Evolutionary conservation across 2,113 vertebrate genomes (phyloP).

Genomic region (Gracilinanus agilis): DNA sequence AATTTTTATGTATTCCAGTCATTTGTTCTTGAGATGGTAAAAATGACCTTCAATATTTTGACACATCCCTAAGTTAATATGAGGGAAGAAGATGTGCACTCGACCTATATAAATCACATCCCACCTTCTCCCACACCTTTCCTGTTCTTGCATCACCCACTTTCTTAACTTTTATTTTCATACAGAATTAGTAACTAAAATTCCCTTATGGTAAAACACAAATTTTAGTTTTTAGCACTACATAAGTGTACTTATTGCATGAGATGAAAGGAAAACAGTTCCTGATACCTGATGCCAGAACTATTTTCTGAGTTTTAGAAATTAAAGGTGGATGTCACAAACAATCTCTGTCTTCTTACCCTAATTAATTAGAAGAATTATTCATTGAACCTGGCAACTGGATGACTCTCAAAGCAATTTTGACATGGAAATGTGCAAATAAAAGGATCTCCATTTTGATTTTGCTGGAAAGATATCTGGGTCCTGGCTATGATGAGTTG

Average conservation of each 20-base stretch:
- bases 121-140: neutral
- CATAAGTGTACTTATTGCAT: neutral
- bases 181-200: neutral
- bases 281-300: neutral
- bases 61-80: neutral
- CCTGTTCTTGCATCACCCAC: neutral
- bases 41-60: neutral
- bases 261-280: neutral
- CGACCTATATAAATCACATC: neutral
- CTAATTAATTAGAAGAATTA: too few species aligned
- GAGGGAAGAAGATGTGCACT: neutral
- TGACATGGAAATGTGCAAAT: neutral
- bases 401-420: neutral
- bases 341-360: neutral
- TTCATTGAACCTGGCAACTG: neutral
- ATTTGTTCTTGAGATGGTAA: neutral
- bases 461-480: too few species aligned
- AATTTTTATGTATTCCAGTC: neutral
- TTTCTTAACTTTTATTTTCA: neutral
- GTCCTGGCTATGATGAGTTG: too few species aligned
- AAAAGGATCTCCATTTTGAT: neutral
- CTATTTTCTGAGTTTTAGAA: neutral
- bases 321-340: neutral
- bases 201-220: neutral
- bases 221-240: neutral